Conservation (phyloP, 2,888 invertebrate species). For the Cancer borealis region DNA sequence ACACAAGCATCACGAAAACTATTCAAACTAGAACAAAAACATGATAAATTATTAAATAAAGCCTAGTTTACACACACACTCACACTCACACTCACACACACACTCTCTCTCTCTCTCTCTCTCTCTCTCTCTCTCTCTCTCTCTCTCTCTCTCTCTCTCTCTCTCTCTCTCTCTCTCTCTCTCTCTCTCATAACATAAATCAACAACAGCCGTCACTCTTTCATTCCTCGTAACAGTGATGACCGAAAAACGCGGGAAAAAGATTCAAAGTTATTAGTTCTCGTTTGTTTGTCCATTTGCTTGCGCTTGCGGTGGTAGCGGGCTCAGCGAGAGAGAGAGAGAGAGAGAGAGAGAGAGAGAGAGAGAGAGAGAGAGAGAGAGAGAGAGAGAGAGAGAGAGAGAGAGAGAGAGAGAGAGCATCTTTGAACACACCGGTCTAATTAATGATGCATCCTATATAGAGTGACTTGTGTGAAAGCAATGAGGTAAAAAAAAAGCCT, state of each 20-base stretch:
- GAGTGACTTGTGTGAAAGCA: too few species aligned
- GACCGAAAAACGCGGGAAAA: not conserved
- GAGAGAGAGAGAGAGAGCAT: too few species aligned
- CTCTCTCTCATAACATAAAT: not conserved
- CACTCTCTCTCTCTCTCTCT: not conserved
- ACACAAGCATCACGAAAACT: not conserved
- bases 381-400: slow-evolving; percentile 44
- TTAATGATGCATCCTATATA: too few species aligned
- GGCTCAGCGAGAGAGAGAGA: not conserved
- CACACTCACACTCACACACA: not conserved
- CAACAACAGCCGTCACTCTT: not conserved
- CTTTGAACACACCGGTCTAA: too few species aligned
- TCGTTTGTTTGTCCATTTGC: not conserved
- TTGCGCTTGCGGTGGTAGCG: not conserved
- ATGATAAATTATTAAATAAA: not conserved
- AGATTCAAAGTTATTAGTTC: not conserved
- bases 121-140: slow-evolving; percentile 47
- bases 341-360: slow-evolving; percentile 53
- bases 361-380: slow-evolving; percentile 50
- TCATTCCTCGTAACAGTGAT: slow-evolving; percentile 24
- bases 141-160: slow-evolving; percentile 50
- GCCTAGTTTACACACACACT: not conserved
- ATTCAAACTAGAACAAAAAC: not conserved
- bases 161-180: slow-evolving; percentile 52
- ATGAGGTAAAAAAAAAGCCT: too few species aligned